A percentile compares a stretch with the other conserved stretches of the same genome.
These are phyloP conservation scores for Operophtera brumata DNA, from an alignment of 2,888 invertebrate species.

Conservation along the genomic window DNA sequence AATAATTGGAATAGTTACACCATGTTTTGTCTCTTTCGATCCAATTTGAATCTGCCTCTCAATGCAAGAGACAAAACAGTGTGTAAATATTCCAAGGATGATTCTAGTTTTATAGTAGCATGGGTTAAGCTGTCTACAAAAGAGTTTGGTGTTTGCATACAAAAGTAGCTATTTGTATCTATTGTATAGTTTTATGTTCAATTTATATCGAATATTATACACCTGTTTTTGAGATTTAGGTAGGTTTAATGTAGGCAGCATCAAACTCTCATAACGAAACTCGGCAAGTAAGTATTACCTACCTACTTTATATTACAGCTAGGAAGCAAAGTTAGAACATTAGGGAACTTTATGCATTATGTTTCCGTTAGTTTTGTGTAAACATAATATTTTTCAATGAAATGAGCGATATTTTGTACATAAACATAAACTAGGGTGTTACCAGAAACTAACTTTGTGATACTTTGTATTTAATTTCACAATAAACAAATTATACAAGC, in stretches of 20 bases:
- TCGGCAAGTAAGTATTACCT: slow-evolving; percentile 16
- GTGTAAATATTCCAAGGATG: too few relatives aligned
- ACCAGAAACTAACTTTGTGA: too few relatives aligned
- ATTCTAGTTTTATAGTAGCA: too few relatives aligned
- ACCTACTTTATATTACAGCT: slow-evolving; percentile 27
- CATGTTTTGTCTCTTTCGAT: neutral
- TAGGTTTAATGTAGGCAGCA: slow-evolving; percentile 6
- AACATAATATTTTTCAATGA: slow-evolving; percentile 22
- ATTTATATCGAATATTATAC: neutral
- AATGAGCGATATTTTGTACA: slow-evolving; percentile 11
- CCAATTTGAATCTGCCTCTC: too few relatives aligned
- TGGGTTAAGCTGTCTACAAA: neutral
- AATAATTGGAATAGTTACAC: neutral
- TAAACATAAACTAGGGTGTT: neutral
- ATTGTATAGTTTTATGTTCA: neutral
- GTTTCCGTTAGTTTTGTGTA: slow-evolving; percentile 26
- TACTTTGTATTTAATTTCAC: slow-evolving; percentile 3
- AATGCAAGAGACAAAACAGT: too few relatives aligned
- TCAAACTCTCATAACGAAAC: slow-evolving; percentile 30
- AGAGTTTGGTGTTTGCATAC: slow-evolving; percentile 1
- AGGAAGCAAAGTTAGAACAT: slow-evolving; percentile 31
- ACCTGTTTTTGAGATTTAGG: slow-evolving; percentile 1
- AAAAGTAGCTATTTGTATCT: neutral
- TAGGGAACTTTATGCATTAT: slow-evolving; percentile 32
- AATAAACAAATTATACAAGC: too few relatives aligned